Percentiles rank a stretch among this genome's conserved stretches.
Conservation (phyloP, 2,888 invertebrate species). For the Cantharis flavilabris region DNA sequence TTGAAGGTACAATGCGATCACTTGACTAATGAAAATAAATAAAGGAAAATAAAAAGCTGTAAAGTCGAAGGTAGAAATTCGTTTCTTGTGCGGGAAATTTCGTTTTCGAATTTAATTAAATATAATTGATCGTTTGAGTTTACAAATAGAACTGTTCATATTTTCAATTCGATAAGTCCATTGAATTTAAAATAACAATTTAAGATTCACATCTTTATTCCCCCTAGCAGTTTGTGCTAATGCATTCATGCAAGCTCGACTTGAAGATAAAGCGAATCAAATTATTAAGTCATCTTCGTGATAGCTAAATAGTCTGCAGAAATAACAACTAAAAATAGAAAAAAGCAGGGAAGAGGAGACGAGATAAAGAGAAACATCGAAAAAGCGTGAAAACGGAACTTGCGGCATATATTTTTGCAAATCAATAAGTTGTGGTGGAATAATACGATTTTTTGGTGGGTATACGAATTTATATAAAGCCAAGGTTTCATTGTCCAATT, state of each 20-base stretch:
- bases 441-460: background rate
- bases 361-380: too few species aligned
- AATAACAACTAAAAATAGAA: background rate
- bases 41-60: background rate
- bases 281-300: background rate
- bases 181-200: background rate
- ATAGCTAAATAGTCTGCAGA: background rate
- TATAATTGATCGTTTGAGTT: background rate
- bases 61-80: background rate
- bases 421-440: background rate
- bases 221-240: background rate
- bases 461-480: slow-evolving; percentile 2
- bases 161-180: background rate
- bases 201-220: background rate
- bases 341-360: background rate
- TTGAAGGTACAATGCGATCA: background rate
- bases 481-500: slow-evolving; percentile 11
- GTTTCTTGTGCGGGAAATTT: background rate
- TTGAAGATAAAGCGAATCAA: background rate
- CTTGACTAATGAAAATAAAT: background rate
- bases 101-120: background rate
- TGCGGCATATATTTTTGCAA: background rate
- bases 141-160: background rate
- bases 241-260: background rate
- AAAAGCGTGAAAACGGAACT: background rate